Evolutionary conservation across 2,113 vertebrate species (phyloP), one percentile per base, ranked within the genome.

Genomic region (Columbina picui): DNA sequence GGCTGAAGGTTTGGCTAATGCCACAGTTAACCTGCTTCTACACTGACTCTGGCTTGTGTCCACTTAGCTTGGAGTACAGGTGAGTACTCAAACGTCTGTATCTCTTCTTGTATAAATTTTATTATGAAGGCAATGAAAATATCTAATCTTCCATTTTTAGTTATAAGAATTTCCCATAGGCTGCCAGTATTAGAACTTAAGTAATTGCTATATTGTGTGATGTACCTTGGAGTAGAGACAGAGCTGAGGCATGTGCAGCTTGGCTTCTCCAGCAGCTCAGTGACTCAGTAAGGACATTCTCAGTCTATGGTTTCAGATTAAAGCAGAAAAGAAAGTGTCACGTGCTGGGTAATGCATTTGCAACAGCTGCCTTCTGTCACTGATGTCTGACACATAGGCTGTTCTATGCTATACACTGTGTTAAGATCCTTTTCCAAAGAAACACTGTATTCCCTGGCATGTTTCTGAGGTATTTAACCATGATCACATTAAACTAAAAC

Each of bases 391-490:
- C 65, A 43, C 20, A 22, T 7, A 64, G 43, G 18, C 25, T 22
- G 29, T 52, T 8, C 22, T 55, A 8, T 49, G 17, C 21, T 23
- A n/a, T n/a, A 60, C 3, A 34, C 38, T 18, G 8, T 3, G 18
- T 63, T 86, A n/a, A 61, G 69, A 69, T 14, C 47, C 22, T 56
- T 55, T 55, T 56, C 17, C 34, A 61, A 47, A 73, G 38, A 19
- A 69, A 45, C 1, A 0, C 2, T 3, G 6, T 43, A 32, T 61
- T 81, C 32, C 12, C 52, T 50, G n/a, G 23, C 16, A 7, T 12
- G 22, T 21, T 57, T 82, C 71, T 70, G 20, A 57, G 13, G 13
- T 76, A 22, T 19, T 17, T 64, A 23, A 56, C 50, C 16, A 8
- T 30, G 36, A 60, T 34, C 38, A 30, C 10, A 15, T 49, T 71